These are phyloP conservation scores for Liopterus haemorrhoidalis DNA, from an alignment of 2,888 invertebrate genomes.

Conservation along the genomic window DNA sequence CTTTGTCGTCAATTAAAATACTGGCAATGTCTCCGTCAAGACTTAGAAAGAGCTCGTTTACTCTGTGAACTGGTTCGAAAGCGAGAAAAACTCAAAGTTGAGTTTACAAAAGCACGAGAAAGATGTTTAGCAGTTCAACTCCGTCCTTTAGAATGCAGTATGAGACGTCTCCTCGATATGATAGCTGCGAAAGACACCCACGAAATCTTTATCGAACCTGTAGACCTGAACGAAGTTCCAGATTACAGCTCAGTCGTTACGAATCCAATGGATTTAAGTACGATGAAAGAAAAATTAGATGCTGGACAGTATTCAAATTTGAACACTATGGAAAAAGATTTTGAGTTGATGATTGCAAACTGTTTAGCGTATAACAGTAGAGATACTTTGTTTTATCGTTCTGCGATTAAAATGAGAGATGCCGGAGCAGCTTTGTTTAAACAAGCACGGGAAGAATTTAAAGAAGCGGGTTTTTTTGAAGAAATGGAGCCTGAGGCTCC, in stretches of 20 bases:
- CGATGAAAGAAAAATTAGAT: slow-evolving; percentile 76
- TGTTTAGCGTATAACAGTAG: slow-evolving; percentile 93
- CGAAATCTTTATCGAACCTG: slow-evolving; percentile 89
- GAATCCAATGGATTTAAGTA: slow-evolving; percentile 83
- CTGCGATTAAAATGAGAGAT: slow-evolving; percentile 84
- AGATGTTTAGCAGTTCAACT: slow-evolving; percentile 75
- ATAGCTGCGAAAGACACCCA: slow-evolving; percentile 74
- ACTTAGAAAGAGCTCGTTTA: slow-evolving; percentile 85
- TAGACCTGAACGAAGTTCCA: slow-evolving; percentile 80
- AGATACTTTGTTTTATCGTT: slow-evolving; percentile 90
- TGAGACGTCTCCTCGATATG: slow-evolving; percentile 70
- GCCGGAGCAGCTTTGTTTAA: slow-evolving; percentile 77
- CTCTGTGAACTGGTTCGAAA: slow-evolving; percentile 93
- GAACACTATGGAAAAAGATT: slow-evolving; percentile 79
- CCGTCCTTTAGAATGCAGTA: slow-evolving; percentile 73
- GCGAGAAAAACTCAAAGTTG: slow-evolving; percentile 89
- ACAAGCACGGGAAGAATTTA: slow-evolving; percentile 68
- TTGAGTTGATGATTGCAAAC: slow-evolving; percentile 92
- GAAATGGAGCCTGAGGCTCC: slow-evolving; percentile 42
- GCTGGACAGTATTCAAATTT: slow-evolving; percentile 62
- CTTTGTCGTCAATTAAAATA: slow-evolving; percentile 83
- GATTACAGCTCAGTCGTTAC: slow-evolving; percentile 83
- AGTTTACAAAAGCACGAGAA: slow-evolving; percentile 72
- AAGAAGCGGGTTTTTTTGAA: slow-evolving; percentile 52
- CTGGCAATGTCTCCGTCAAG: slow-evolving; percentile 89